Evolutionary conservation across 2,113 vertebrate genomes (phyloP).

Genomic region (Danionella cerebrum): DNA sequence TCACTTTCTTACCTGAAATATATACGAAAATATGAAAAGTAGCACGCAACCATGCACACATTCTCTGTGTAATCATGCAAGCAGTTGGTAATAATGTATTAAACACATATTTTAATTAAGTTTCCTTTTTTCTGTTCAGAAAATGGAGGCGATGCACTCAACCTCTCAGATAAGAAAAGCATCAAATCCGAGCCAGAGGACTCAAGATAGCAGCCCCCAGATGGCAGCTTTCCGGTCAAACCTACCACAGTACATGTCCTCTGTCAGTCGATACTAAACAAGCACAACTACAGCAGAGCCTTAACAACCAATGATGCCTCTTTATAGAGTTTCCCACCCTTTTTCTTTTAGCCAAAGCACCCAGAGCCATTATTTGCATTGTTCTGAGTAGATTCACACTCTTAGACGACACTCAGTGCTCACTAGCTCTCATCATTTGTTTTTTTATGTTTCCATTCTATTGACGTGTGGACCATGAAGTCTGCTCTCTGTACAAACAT

Average conservation of each 20-base stretch:
- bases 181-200: constrained; percentile 85
- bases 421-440: not conserved
- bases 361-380: constrained; percentile 61
- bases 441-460: not conserved
- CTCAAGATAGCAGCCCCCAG: constrained; percentile 68
- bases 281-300: constrained; percentile 70
- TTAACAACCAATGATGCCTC: constrained; percentile 89
- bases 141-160: constrained; percentile 76
- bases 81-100: not conserved
- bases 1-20: too few relatives aligned
- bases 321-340: constrained; percentile 37
- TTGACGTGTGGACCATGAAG: not conserved
- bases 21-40: too few relatives aligned
- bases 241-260: constrained; percentile 48
- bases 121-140: constrained; percentile 50
- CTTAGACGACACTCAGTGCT: constrained; percentile 43
- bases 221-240: not conserved
- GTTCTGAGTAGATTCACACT: constrained; percentile 40
- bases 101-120: too few relatives aligned
- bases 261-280: constrained; percentile 62
- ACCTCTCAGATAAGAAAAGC: constrained; percentile 73
- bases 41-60: too few relatives aligned
- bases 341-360: constrained; percentile 73
- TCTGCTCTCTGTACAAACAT: constrained; percentile 45
- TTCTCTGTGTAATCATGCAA: too few relatives aligned